A percentile compares a stretch with the other conserved stretches of the same genome.
These are phyloP conservation scores for Nesogale talazaci DNA, from an alignment of 2,113 vertebrate genomes.

Conservation along the genomic window DNA sequence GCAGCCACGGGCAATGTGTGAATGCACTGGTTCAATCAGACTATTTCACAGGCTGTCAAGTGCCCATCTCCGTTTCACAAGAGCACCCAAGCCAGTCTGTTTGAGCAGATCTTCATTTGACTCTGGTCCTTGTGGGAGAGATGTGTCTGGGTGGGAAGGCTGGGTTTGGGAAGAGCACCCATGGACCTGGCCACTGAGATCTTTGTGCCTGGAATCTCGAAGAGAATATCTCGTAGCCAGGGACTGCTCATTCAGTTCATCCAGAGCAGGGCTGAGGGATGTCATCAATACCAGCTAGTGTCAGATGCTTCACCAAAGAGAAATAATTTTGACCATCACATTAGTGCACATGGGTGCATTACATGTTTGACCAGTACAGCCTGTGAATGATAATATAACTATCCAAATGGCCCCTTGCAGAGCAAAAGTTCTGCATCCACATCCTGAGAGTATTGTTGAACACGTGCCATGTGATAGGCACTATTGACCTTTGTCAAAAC, in stretches of 20 bases:
- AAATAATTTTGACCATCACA: no score
- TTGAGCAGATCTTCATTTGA: neutral
- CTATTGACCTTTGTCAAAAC: neutral
- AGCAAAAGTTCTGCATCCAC: no score
- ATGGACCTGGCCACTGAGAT: neutral
- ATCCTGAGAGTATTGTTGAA: no score
- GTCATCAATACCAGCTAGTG: no score
- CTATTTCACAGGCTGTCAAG: no score
- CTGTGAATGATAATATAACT: no score
- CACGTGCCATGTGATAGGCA: neutral
- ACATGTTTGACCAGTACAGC: no score
- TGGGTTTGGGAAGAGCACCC: neutral
- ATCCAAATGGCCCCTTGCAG: no score
- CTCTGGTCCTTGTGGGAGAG: neutral
- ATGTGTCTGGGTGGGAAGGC: neutral
- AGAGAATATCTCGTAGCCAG: neutral
- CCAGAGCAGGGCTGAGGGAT: neutral
- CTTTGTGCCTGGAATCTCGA: neutral
- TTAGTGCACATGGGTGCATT: no score
- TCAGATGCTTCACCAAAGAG: no score
- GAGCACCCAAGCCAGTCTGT: neutral
- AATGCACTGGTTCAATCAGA: neutral
- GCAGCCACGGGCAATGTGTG: neutral
- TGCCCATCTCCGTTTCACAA: neutral
- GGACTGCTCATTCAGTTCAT: neutral